Percentiles rank a stretch among this genome's conserved stretches.
Evolutionary conservation across 1,140 invertebrate genomes (phyloP).

Genomic region (Brachionus paranguensis): DNA sequence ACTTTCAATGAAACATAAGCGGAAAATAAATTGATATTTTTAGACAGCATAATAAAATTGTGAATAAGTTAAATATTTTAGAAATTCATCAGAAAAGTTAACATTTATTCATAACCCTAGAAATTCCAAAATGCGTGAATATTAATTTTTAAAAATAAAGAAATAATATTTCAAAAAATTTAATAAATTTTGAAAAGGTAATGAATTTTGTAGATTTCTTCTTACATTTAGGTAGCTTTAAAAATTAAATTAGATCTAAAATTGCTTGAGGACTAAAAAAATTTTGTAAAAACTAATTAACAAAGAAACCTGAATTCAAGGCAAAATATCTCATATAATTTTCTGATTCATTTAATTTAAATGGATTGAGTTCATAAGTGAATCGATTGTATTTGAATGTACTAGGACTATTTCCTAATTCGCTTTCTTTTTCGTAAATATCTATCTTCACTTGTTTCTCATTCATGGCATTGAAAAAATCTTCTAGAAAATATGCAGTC

Average conservation of each 20-base stretch:
- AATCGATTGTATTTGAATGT: not conserved
- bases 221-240: not conserved
- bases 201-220: not conserved
- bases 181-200: too few species aligned
- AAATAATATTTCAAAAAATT: not conserved
- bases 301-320: not conserved
- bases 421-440: constrained; percentile 17
- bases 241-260: not conserved
- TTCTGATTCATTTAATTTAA: not conserved
- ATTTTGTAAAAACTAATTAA: not conserved
- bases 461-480: not conserved
- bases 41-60: too few species aligned
- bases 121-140: too few species aligned
- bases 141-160: too few species aligned
- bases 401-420: not conserved
- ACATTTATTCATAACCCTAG: too few species aligned
- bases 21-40: too few species aligned
- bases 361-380: not conserved
- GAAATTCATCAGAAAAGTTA: too few species aligned
- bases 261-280: not conserved
- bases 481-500: constrained; percentile 5
- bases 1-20: too few species aligned
- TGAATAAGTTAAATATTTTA: too few species aligned
- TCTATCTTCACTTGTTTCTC: not conserved
- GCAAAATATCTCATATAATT: constrained; percentile 14